phyloP scores from a whole-genome alignment of 1,140 invertebrate species.

The Vollenhovia emeryi region DNA sequence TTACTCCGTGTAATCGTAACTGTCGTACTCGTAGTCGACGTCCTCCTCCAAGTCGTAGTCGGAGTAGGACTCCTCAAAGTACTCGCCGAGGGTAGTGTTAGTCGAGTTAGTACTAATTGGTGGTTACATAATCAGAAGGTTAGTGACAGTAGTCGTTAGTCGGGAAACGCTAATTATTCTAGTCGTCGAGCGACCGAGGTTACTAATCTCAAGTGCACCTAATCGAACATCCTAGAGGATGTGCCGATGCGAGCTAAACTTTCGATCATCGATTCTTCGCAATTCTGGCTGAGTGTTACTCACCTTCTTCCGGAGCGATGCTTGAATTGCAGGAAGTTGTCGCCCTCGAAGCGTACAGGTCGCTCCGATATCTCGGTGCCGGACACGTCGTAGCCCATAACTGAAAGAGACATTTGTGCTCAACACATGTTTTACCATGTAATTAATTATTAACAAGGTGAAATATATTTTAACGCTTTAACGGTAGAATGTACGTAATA shows the following conservation, averaged over 20 bases:
- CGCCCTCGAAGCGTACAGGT: slow-evolving; percentile 88
- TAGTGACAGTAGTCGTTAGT: slow-evolving; percentile 74
- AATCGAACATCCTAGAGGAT: slow-evolving; percentile 53
- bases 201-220: slow-evolving; percentile 44
- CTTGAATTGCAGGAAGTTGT: slow-evolving; percentile 88
- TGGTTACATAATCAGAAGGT: slow-evolving; percentile 77
- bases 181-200: slow-evolving; percentile 2
- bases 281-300: not conserved
- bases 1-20: slow-evolving; percentile 84
- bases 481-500: not conserved
- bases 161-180: slow-evolving; percentile 62
- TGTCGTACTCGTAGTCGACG: slow-evolving; percentile 82
- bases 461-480: not conserved
- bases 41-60: slow-evolving; percentile 84
- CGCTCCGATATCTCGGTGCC: slow-evolving; percentile 85
- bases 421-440: not conserved
- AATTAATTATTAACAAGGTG: not conserved
- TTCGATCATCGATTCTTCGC: not conserved
- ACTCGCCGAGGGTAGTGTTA: slow-evolving; percentile 83
- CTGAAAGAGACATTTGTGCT: slow-evolving; percentile 65
- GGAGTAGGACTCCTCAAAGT: slow-evolving; percentile 82
- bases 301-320: slow-evolving; percentile 88
- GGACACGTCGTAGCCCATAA: slow-evolving; percentile 82
- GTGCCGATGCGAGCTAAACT: slow-evolving; percentile 11
- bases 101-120: slow-evolving; percentile 81